Base-by-base conservation (phyloP, 2,797 vertebrate species). In the Falco cherrug region DNA sequence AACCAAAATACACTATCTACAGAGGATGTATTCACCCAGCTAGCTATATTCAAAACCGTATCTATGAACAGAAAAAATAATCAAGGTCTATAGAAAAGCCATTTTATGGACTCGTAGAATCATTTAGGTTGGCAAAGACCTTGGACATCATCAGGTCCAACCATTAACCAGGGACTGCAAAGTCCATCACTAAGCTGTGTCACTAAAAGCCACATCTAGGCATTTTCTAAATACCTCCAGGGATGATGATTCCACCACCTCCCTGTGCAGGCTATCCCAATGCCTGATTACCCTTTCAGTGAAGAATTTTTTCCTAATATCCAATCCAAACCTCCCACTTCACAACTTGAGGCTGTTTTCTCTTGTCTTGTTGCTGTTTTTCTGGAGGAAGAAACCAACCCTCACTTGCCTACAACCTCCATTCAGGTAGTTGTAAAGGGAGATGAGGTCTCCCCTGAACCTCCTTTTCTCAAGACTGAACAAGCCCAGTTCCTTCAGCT, bases 21-120 rank as follows among this genome's bases (percentile, higher is more conserved):
- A 16, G 19, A n/a, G 37, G 76, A 31, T 2, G 20, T 39, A 33
- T 29, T 71, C 21, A 37, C 4, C 15, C 13, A 54, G n/a, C 2
- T 45, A 53, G 10, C 19, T 71, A 39, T 16, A 54, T 68, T 85
- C 21, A 89, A 80, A 71, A 60, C 48, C 28, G 37, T 37, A n/a
- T 7, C 41, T 84, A 3, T 81, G 47, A 91, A 65, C 37, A 31
- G 82, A 87, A 85, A 88, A 84, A 90, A 74, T n/a, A 45, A 71
- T 25, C 1, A 47, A 63, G 2, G n/a, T 22, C 16, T 87, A 67
- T 53, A 59, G 45, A 84, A 53, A 1, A 73, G 5, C 20, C 31
- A 33, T 25, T 94, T 70, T 93, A 43, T 43, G 16, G 43, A 43
- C 14, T 43, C 16, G 33, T 18, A 50, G 21, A 50, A 76, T 24